Evolutionary conservation across 2,113 vertebrate species (phyloP), one percentile per base, ranked within the genome.

Genomic region (Callaeas wilsoni): DNA sequence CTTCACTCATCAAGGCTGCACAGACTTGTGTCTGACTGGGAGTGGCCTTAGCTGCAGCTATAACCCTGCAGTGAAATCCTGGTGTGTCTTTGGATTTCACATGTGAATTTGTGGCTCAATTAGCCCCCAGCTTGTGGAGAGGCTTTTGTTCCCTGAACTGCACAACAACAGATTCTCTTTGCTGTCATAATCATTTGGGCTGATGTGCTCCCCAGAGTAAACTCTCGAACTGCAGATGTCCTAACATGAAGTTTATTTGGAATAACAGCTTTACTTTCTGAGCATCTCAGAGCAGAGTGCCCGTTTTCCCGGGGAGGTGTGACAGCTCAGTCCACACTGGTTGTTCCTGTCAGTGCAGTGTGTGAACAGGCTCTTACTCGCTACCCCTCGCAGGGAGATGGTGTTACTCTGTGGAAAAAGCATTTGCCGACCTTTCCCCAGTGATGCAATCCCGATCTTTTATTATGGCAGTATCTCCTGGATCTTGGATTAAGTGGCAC

Each of bases 271-370:
- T 42, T 44, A 4, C 13, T 32, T 62, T 35, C 16, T 14, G 29
- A 10, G 49, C 10, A 11, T 23, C 87, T 19, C 17, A 1, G 41
- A 19, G 32, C 7, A 10, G 26, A 16, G 59, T 2, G 9, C 32
- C 39, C 23, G 19, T 16, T 4, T 4, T n/a, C n/a, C 44, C 0
- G 0, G 35, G 18, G 8, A 14, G 20, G 21, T 5, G 14, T 7
- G 42, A 7, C 1, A 2, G n/a, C 49, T 30, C 29, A 5, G 30
- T 10, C 4, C 0, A 0, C 46, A 0, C 42, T 9, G 25, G 57
- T 71, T 78, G 4, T 69, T 52, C 65, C 10, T 11, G 65, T 52
- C 52, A 9, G 59, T 2, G 9, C 41, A 23, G 64, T 33, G 1
- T 8, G 14, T 6, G 19, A 68, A 12, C 10, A 22, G 64, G 46